phyloP scores from a whole-genome alignment of 1,140 invertebrate genomes.

The Drosophila funebris region DNA sequence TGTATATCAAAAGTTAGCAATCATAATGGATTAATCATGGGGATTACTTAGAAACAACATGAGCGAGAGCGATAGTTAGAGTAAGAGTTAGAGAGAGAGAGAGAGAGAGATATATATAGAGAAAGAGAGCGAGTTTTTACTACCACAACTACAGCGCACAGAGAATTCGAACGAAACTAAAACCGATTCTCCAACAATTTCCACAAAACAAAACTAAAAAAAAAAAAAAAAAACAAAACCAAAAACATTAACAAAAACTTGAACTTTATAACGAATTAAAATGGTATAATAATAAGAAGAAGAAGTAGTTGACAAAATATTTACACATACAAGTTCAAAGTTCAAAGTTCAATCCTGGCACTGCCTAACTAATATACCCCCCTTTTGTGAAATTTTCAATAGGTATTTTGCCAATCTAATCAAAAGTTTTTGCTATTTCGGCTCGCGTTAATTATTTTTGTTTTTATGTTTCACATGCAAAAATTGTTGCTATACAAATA shows the following conservation, averaged over 20 bases:
- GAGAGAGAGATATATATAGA: neutral
- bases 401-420: constrained; percentile 9
- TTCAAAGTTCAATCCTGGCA: neutral
- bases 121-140: constrained; percentile 1
- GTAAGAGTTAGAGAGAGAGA: neutral
- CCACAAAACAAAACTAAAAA: too few species aligned
- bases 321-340: constrained; percentile 5
- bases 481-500: constrained; percentile 25
- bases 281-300: constrained; percentile 3
- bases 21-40: constrained; percentile 16
- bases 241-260: neutral
- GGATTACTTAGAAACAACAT: constrained; percentile 22
- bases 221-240: too few species aligned
- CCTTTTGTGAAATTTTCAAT: neutral
- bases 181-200: constrained; percentile 10
- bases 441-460: neutral
- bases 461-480: constrained; percentile 15
- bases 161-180: constrained; percentile 35
- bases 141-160: constrained; percentile 40
- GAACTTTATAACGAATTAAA: neutral
- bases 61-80: constrained; percentile 13
- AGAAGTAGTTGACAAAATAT: constrained; percentile 9
- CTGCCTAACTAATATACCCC: constrained; percentile 2
- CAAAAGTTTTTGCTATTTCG: constrained; percentile 3
- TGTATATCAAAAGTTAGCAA: constrained; percentile 51